phyloP scores from a whole-genome alignment of 2,888 invertebrate genomes.

The Aplocera efformata region DNA sequence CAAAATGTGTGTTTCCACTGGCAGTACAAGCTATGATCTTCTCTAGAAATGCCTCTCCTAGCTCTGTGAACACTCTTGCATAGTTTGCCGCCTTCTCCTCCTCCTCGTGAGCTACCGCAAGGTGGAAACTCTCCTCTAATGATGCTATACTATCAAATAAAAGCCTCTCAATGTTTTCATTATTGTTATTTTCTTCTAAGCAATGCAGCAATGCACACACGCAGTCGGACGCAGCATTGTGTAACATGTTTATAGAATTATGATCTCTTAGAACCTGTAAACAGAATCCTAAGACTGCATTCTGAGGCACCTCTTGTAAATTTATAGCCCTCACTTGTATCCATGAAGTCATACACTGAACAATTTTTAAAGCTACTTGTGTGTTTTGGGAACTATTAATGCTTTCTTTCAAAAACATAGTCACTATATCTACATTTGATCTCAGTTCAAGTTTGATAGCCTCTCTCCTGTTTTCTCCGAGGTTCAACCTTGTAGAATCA shows the following conservation, averaged over 20 bases:
- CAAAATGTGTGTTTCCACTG: constrained; percentile 84
- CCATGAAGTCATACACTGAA: constrained; percentile 96
- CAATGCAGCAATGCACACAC: constrained; percentile 92
- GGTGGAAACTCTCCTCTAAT: constrained; percentile 92
- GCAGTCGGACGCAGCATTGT: constrained; percentile 95
- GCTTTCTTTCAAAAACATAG: constrained; percentile 89
- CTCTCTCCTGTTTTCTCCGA: constrained; percentile 95
- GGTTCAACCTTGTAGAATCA: constrained; percentile 86
- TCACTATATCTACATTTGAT: constrained; percentile 86
- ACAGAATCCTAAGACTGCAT: constrained; percentile 86
- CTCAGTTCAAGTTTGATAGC: constrained; percentile 91
- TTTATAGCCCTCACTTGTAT: constrained; percentile 90
- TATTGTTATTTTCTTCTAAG: constrained; percentile 87
- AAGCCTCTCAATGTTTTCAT: constrained; percentile 87
- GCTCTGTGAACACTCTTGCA: constrained; percentile 96
- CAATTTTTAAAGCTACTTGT: constrained; percentile 85
- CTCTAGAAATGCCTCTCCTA: constrained; percentile 94
- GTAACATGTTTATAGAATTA: constrained; percentile 83
- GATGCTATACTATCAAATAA: constrained; percentile 90
- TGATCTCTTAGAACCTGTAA: constrained; percentile 85
- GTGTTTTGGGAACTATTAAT: constrained; percentile 84
- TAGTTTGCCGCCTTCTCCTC: constrained; percentile 96
- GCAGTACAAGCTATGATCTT: constrained; percentile 86
- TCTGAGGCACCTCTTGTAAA: constrained; percentile 86
- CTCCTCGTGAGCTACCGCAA: constrained; percentile 96